phyloP scores from a whole-genome alignment of 2,797 vertebrate genomes.

The Echiichthys vipera region DNA sequence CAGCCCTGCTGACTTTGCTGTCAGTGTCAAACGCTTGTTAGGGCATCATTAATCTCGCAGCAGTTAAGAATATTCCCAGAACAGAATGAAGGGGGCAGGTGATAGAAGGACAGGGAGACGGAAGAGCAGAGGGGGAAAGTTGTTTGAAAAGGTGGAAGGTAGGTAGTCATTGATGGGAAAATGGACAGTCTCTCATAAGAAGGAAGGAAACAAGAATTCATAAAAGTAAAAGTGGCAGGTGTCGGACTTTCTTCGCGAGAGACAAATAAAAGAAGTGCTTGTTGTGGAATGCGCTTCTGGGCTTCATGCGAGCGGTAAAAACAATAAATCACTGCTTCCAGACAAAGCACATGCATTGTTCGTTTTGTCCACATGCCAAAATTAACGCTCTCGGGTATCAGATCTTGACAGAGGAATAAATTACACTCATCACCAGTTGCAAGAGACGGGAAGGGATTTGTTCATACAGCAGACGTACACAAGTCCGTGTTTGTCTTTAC shows the following conservation, averaged over 20 bases:
- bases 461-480: conserved; percentile 54
- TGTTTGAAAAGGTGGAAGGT: conserved; percentile 26
- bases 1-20: conserved; percentile 87
- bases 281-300: conserved; percentile 51
- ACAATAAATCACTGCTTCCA: conserved; percentile 64
- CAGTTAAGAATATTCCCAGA: conserved; percentile 85
- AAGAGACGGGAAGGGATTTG: conserved; percentile 72
- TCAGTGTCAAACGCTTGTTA: conserved; percentile 90
- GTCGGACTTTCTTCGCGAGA: background rate
- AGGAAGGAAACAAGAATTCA: conserved; percentile 1
- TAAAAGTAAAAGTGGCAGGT: conserved; percentile 23
- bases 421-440: conserved; percentile 62
- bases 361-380: conserved; percentile 63
- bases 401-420: conserved; percentile 74
- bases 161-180: conserved; percentile 24
- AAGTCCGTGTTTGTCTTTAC: conserved; percentile 73
- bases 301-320: conserved; percentile 33
- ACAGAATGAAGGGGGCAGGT: conserved; percentile 83
- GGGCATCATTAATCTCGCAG: conserved; percentile 83
- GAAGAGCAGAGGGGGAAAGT: conserved; percentile 31
- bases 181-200: conserved; percentile 9
- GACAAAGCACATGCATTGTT: conserved; percentile 67
- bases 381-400: conserved; percentile 60
- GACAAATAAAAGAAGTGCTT: conserved; percentile 32
- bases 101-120: conserved; percentile 59